These are phyloP conservation scores for Monochamus alternatus DNA, from an alignment of 2,888 invertebrate species.

Conservation along the genomic window DNA sequence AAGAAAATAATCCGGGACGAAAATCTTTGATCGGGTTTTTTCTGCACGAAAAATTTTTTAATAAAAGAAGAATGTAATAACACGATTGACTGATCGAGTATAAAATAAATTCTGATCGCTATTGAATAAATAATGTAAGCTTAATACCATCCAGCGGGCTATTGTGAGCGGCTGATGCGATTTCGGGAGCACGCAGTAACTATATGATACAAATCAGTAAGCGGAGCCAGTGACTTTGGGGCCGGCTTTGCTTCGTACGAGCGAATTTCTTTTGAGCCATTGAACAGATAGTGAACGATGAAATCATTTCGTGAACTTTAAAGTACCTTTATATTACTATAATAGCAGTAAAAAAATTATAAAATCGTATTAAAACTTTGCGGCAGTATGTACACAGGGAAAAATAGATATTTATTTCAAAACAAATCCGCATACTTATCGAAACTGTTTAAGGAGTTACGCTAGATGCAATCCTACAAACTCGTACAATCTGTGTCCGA, in stretches of 20 bases:
- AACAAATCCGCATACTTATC: too few relatives aligned
- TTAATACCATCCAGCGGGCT: constrained; percentile 30
- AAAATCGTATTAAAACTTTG: too few relatives aligned
- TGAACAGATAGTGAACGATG: too few relatives aligned
- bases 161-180: constrained; percentile 24
- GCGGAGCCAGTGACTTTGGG: background rate
- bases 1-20: background rate
- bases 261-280: too few relatives aligned
- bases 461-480: too few relatives aligned
- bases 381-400: too few relatives aligned
- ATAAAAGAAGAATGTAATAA: constrained; percentile 36
- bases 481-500: too few relatives aligned
- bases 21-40: constrained; percentile 16
- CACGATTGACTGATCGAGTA: constrained; percentile 29
- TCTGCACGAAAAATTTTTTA: constrained; percentile 26
- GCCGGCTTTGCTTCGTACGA: background rate
- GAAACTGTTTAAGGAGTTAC: too few relatives aligned
- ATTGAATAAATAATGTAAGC: constrained; percentile 30
- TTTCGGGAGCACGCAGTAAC: constrained; percentile 21
- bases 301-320: too few relatives aligned
- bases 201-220: constrained; percentile 7
- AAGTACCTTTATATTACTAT: too few relatives aligned
- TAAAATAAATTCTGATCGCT: constrained; percentile 28
- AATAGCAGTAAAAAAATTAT: too few relatives aligned
- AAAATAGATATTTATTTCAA: too few relatives aligned